Base-by-base conservation (phyloP, 35 echinoderm and acorn worm species). In the Anneissia japonica region DNA sequence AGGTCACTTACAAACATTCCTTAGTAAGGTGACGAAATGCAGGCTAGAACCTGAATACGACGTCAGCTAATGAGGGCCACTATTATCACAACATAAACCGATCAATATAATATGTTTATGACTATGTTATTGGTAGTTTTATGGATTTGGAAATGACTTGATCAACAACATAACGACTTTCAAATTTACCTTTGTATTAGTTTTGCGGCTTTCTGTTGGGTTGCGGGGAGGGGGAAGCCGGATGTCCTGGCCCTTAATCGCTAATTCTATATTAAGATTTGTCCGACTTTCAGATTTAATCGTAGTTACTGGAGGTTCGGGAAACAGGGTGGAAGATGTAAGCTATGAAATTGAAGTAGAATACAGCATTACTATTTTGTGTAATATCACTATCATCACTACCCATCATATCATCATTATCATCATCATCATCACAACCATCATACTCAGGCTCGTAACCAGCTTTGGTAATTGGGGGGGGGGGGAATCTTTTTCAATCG, bases 221-320 rank as follows among this genome's bases (percentile, higher is more conserved):
- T 79, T 83, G 45, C 80, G 82, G 31, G 81, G 34, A n/a, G 87
- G 81, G 10, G 81, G 73, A 0, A 89, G 79, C 28, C 79, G 0
- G 6, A 73, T 46, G 80, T 89, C 87, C 19, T 80, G 40, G 3
- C 87, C 87, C 36, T 83, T 72, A 5, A 89, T 89, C 23, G 87
- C 74, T n/a, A 89, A 74, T 13, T 32, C 41, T 34, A 89, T n/a
- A 74, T 89, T 80, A n/a, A 76, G 37, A 55, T n/a, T n/a, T n/a
- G n/a, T n/a, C 19, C 5, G 1, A 23, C 7, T 64, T 64, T 23
- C 51, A 26, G 51, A 12, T 12, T 64, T 64, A 2, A 1, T 64
- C 26, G 19, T 9, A 26, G 51, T 64, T 43, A 43, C 14, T 64
- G 51, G 51, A 16, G 51, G 51, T 64, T 64, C 51, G 11, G 51